These are phyloP conservation scores for Mastomys coucha DNA, from an alignment of 2,113 vertebrate species.

Conservation along the genomic window DNA sequence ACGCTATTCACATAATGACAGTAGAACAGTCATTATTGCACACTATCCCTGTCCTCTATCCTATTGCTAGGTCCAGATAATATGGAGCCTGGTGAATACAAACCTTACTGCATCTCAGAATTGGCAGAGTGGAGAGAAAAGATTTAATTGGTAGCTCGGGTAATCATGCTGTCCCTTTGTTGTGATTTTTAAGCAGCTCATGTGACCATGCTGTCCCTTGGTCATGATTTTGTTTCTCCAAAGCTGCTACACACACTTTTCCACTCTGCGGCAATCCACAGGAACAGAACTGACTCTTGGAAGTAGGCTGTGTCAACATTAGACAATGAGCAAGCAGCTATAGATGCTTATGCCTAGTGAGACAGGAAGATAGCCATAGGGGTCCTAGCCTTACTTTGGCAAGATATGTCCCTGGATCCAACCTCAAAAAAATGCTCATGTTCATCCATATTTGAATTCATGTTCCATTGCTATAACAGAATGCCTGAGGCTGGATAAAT, in stretches of 20 bases:
- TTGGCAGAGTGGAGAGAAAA: background rate
- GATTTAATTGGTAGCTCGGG: background rate
- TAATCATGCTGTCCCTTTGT: background rate
- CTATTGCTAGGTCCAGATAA: background rate
- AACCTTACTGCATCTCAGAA: background rate
- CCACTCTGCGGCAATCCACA: conserved; percentile 8
- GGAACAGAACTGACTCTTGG: background rate
- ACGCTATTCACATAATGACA: background rate
- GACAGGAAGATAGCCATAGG: background rate
- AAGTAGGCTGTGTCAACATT: background rate
- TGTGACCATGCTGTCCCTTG: background rate
- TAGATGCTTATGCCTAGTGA: background rate
- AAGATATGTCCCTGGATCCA: background rate
- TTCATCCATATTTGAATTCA: background rate
- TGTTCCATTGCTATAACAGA: background rate
- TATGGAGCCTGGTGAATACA: background rate
- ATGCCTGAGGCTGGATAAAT: background rate
- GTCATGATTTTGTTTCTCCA: background rate
- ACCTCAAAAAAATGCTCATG: background rate
- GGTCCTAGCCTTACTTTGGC: background rate
- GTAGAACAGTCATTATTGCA: background rate
- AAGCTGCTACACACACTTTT: background rate
- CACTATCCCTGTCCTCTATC: background rate
- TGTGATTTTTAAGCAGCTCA: too few species aligned
- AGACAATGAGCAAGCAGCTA: background rate